These are phyloP conservation scores for Galeruca laticollis DNA, from an alignment of 2,888 invertebrate genomes.

Conservation along the genomic window DNA sequence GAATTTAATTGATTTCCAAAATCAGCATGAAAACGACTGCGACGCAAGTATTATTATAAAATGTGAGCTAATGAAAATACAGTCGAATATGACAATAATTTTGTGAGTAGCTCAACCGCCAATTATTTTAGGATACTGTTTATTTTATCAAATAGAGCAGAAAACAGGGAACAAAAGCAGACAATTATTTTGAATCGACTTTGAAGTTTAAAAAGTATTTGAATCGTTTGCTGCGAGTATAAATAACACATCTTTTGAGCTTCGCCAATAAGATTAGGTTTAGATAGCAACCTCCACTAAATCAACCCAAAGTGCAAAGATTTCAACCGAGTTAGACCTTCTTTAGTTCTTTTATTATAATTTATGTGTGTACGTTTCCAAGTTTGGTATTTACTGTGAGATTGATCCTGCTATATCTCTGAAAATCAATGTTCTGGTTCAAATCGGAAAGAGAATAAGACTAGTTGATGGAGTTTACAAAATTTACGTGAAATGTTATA, in stretches of 20 bases:
- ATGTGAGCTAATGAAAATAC: too few species aligned
- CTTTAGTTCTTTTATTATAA: conserved; percentile 43
- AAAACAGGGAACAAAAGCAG: too few species aligned
- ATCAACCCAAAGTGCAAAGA: conserved; percentile 46
- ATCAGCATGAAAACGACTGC: too few species aligned
- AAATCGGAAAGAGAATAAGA: conserved; percentile 32
- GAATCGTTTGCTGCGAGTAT: too few species aligned
- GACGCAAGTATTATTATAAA: too few species aligned
- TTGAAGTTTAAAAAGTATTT: too few species aligned
- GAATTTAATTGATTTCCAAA: too few species aligned
- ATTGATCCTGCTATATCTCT: conserved; percentile 37
- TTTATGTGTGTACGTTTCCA: conserved; percentile 44
- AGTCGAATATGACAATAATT: too few species aligned
- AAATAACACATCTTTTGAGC: conserved; percentile 13
- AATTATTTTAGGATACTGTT: too few species aligned
- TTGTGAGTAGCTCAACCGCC: too few species aligned
- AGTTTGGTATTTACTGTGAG: conserved; percentile 43
- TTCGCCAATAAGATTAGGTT: conserved; percentile 42
- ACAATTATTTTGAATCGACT: too few species aligned
- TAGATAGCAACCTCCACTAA: conserved; percentile 43
- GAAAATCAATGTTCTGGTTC: conserved; percentile 38
- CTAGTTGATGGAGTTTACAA: neutral
- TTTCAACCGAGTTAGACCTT: conserved; percentile 39
- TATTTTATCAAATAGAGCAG: too few species aligned
- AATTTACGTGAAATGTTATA: neutral